Conservation (phyloP, 2,113 vertebrate genomes). For the Merops nubicus region DNA sequence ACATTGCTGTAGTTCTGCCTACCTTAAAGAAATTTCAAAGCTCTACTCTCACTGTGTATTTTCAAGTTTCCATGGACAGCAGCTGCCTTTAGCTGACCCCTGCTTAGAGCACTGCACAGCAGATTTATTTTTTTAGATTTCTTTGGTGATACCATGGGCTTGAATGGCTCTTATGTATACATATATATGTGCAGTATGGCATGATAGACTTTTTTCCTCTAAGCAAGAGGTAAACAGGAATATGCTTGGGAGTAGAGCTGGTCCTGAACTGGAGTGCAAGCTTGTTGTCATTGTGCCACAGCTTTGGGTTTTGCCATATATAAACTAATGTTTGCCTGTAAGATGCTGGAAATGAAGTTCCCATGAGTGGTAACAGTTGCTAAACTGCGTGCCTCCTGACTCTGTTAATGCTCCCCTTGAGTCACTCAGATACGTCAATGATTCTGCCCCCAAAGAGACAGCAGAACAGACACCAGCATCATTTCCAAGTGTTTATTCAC, state of each 20-base stretch:
- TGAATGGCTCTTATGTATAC: neutral
- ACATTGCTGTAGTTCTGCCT: neutral
- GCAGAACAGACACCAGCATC: neutral
- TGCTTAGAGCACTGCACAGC: neutral
- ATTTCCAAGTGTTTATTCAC: neutral
- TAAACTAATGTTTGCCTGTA: fast-evolving
- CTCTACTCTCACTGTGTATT: neutral
- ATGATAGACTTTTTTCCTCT: neutral
- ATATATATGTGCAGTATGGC: neutral
- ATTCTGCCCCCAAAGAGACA: neutral
- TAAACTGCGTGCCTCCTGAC: neutral
- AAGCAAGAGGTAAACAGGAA: neutral
- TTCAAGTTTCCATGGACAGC: neutral
- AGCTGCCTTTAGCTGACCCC: neutral
- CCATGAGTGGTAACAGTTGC: neutral
- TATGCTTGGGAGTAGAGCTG: neutral
- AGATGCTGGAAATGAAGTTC: neutral
- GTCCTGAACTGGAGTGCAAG: neutral
- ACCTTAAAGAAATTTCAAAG: neutral
- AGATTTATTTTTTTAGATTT: neutral
- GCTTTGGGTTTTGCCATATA: neutral
- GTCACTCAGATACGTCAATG: neutral
- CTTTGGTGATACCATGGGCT: neutral
- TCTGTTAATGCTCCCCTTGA: neutral
- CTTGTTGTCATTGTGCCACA: neutral